Evolutionary conservation across 1,140 invertebrate species (phyloP), one percentile per base, ranked within the genome.

Genomic region (Scylla paramamosain): DNA sequence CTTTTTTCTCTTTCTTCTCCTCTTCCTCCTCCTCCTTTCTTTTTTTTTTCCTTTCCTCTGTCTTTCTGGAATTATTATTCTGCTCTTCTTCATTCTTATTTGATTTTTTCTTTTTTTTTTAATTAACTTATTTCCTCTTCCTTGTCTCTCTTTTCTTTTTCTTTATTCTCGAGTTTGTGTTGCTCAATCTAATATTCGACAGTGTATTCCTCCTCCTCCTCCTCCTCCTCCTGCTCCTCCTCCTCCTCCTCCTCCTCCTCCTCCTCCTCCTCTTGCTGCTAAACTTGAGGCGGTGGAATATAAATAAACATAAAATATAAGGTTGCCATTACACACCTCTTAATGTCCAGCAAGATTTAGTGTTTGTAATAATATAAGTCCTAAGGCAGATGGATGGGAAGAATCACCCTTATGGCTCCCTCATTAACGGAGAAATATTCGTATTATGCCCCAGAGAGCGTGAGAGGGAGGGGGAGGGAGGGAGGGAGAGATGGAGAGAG

Each of bases 391-490:
- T 77, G 67, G 67, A 77, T n/a, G 67, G 67, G 12, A 77, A n/a
- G 67, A 77, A 77, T 77, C 67, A n/a, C 67, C 67, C 67, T 77
- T 77, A 77, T n/a, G 67, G 67, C 67, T 25, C 67, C 25, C 67
- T 77, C 67, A 77, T 77, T 77, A 77, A 77, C 67, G 25, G 20
- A 77, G 67, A 77, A n/a, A n/a, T 77, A 77, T 77, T 77, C 67
- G 0, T 77, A 77, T 77, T 25, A 77, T 77, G 67, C 67, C 25
- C 6, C 20, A n/a, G 16, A 77, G 67, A 77, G 67, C 8, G 67
- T 16, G 67, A 77, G 67, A 77, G 67, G n/a, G 67, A 77, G 67
- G n/a, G 67, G n/a, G 67, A 77, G 67, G n/a, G 67, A 77, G 67
- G 8, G 67, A 77, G 25, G 8, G 67, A 77, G n/a, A n/a, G 20